Evolutionary conservation across 2,888 invertebrate species (phyloP).

Genomic region (Plebejus melissa): DNA sequence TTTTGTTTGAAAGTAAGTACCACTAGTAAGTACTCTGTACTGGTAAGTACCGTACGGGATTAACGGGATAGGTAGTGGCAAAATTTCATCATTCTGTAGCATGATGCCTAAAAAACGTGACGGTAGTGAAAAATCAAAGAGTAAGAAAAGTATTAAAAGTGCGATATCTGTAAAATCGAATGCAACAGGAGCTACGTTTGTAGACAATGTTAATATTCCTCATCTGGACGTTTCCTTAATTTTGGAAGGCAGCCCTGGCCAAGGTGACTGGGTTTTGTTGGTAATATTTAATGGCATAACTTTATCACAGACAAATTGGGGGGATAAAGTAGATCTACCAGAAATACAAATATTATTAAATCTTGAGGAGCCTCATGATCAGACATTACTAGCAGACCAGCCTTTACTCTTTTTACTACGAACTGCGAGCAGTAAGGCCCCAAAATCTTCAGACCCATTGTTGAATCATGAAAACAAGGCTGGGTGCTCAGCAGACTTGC

Average conservation of each 20-base stretch:
- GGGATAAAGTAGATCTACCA: constrained; percentile 40
- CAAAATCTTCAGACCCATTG: constrained; percentile 58
- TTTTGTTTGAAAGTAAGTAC: too few species aligned
- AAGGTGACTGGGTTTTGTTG: constrained; percentile 50
- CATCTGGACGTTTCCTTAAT: constrained; percentile 43
- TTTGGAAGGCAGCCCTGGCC: constrained; percentile 47
- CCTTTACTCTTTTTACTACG: constrained; percentile 63
- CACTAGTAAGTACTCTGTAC: too few species aligned
- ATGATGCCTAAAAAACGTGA: neutral
- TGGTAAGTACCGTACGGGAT: too few species aligned
- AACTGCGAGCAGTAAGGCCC: constrained; percentile 44
- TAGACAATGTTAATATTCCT: constrained; percentile 41
- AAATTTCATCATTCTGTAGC: neutral
- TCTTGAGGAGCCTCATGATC: constrained; percentile 46
- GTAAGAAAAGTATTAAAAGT: constrained; percentile 38
- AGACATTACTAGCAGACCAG: constrained; percentile 46
- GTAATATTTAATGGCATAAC: constrained; percentile 50
- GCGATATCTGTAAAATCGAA: constrained; percentile 42
- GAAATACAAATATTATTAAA: constrained; percentile 47
- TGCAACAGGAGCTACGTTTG: constrained; percentile 43
- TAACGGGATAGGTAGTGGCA: too few species aligned
- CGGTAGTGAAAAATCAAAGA: constrained; percentile 25
- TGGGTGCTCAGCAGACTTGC: constrained; percentile 60
- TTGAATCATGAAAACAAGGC: constrained; percentile 56
- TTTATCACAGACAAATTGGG: constrained; percentile 55